Evolutionary conservation across 2,888 invertebrate species (phyloP), one percentile per base, ranked within the genome.

Genomic region (Theristus sp.): DNA sequence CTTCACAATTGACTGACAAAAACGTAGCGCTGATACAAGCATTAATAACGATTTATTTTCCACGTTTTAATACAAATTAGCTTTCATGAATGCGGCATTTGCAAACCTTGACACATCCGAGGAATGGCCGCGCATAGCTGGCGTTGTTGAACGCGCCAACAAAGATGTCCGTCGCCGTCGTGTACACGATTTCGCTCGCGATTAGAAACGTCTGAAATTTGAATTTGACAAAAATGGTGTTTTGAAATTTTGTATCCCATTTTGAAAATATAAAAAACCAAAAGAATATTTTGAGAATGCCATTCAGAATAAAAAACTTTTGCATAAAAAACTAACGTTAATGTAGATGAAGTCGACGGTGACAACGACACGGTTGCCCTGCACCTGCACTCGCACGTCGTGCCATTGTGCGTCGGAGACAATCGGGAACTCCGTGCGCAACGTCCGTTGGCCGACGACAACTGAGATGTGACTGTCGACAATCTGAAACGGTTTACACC

Each of bases 401-500:
- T 94, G 93, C 94, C 94, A 94, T 30, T 82, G 79, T 0, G 93
- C 94, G 69, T 94, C 89, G 65, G 78, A 76, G 17, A 75, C 73
- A 24, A 13, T 25, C 20, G 57, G 57, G 24, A 31, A 56, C 22
- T 2, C 2, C 10, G 38, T 31, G 17, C 20, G 2, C 6, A 54
- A 54, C 49, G 49, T 49, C 3, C 38, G 38, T 13, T 20, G 10
- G 20, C 20, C 38, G 38, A 38, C 20, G 10, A 13, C 10, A 20
- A 38, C 38, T 10, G 38, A 10, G 38, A 38, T 38, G 10, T 13
- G 38, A 38, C 38, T 38, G 38, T 38, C 38, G 38, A 38, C 10
- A 38, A 38, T 20, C 38, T 38, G 38, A 38, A 38, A 38, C 38
- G 20, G n/a, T n/a, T n/a, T n/a, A n/a, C n/a, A n/a, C n/a, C n/a